Base-by-base conservation (phyloP, 2,113 vertebrate genomes). In the Eidolon helvum region DNA sequence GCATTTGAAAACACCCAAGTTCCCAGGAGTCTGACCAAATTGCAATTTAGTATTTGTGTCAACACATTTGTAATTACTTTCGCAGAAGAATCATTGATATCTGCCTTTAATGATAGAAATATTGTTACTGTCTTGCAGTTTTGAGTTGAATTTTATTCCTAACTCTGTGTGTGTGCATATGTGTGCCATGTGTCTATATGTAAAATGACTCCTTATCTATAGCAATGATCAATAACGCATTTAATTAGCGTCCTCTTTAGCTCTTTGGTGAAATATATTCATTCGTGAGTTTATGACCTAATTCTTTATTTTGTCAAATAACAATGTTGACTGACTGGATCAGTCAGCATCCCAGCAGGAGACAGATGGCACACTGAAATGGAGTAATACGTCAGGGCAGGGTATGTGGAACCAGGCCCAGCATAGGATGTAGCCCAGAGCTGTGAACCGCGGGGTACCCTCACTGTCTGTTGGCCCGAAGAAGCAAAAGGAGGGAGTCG, bases 61-160 rank as follows among this genome's bases (percentile, higher is more conserved):
- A 97, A 90, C 33, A 87, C 16, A 57, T 71, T 95, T 72, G 12
- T 78, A 96, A 96, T 95, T 87, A 84, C 35, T 92, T 95, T 85
- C 87, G 38, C 59, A 48, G 40, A 92, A 85, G 43, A 77, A 88
- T 22, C n/a, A 82, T 93, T 91, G 80, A 43, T 61, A 85, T 38
- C 48, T 95, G 18, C 55, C 88, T 78, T 75, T 83, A 74, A 82
- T 69, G 38, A 87, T 68, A 65, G 48, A 92, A 78, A 80, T 93
- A 83, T 50, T 80, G 30, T 43, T 69, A 59, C n/a, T 75, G 15
- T 22, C 38, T 11, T 0, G 65, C 50, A 53, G 11, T 26, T 90
- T 92, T 59, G 61, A 69, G 4, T 90, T 93, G 14, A 77, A 85
- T 78, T 93, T 87, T 78, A 53, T 66, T 50, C 57, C 55, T 88